Conservation (phyloP, 1,140 invertebrate genomes). For the Pectinophora gossypiella region DNA sequence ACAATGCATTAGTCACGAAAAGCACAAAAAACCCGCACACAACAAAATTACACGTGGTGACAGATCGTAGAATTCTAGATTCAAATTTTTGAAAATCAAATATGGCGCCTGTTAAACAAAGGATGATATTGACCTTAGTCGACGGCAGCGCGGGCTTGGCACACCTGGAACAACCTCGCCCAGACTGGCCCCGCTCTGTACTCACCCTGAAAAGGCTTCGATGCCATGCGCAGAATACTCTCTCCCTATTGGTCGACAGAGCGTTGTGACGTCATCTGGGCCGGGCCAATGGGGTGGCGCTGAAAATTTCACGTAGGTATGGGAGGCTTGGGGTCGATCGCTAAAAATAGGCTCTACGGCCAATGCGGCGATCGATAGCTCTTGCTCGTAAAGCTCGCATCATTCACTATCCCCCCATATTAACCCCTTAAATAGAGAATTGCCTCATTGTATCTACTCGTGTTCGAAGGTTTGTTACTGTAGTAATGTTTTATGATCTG, state of each 20-base stretch:
- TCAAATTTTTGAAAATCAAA: slow-evolving; percentile 27
- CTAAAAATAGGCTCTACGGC: slow-evolving; percentile 61
- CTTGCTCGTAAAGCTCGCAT: too few relatives aligned
- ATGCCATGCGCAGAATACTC: slow-evolving; percentile 47
- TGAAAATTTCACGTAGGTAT: slow-evolving; percentile 71
- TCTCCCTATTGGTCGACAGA: slow-evolving; percentile 30
- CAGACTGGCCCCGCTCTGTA: slow-evolving; percentile 45
- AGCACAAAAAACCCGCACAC: slow-evolving; percentile 11
- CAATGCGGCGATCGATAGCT: slow-evolving; percentile 42
- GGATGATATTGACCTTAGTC: slow-evolving; percentile 53
- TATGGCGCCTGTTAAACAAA: slow-evolving; percentile 30
- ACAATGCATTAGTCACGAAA: too few relatives aligned
- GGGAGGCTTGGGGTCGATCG: slow-evolving; percentile 46
- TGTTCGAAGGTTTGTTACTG: too few relatives aligned
- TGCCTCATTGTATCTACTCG: too few relatives aligned
- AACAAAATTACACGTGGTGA: slow-evolving; percentile 1
- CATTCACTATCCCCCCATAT: too few relatives aligned
- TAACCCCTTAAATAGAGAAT: too few relatives aligned
- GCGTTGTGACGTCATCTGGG: slow-evolving; percentile 48
- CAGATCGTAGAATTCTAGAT: slow-evolving; percentile 4
- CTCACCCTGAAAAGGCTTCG: slow-evolving; percentile 29
- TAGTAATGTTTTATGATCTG: too few relatives aligned
- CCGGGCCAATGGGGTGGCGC: slow-evolving; percentile 39
- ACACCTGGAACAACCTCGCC: slow-evolving; percentile 62
- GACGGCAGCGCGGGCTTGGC: slow-evolving; percentile 50